Conservation (phyloP, 2,113 vertebrate genomes). For the Calidris pugnax region DNA sequence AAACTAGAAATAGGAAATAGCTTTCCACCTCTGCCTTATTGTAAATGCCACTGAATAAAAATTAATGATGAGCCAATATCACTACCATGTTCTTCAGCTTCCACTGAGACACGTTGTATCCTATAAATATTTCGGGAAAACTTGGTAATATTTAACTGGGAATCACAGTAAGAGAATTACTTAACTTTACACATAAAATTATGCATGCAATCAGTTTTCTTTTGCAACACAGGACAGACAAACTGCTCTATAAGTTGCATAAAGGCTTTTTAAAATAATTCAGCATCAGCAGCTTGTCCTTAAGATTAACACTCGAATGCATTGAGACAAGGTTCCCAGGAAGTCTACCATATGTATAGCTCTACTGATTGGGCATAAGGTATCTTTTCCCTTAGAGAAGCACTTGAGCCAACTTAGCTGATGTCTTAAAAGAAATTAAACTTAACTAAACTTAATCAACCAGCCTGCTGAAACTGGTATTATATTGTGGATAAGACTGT, state of each 20-base stretch:
- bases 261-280: neutral
- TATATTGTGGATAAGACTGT: neutral
- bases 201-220: neutral
- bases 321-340: neutral
- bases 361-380: neutral
- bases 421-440: neutral
- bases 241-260: neutral
- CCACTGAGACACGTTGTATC: neutral
- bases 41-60: neutral
- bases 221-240: neutral
- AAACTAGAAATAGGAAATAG: neutral
- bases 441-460: neutral
- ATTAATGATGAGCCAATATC: neutral
- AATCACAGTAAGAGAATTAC: neutral
- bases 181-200: neutral
- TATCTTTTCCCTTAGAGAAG: neutral
- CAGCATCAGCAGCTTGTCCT: neutral
- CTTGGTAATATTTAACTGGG: neutral
- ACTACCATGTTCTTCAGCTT: neutral
- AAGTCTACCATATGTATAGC: neutral
- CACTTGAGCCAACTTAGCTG: neutral
- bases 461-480: neutral
- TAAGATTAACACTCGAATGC: neutral
- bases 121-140: neutral
- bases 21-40: neutral